These are phyloP conservation scores for Orthonyx spaldingii DNA, from an alignment of 2,113 vertebrate genomes.

Conservation along the genomic window DNA sequence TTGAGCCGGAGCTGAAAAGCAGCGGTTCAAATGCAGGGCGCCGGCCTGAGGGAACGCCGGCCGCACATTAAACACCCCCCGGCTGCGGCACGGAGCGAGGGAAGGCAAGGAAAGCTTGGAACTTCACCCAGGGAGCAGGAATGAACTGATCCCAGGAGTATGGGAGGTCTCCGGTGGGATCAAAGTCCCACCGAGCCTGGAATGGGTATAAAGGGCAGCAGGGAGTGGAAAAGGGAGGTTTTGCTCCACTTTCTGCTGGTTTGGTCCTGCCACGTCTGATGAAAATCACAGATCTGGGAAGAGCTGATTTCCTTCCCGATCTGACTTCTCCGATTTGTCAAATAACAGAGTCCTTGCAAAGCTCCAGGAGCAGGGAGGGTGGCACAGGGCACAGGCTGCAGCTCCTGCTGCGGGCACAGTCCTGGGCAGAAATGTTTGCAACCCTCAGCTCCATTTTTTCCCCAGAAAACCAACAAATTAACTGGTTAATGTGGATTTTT, in stretches of 20 bases:
- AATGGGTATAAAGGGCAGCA: not conserved
- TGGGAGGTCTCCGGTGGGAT: not conserved
- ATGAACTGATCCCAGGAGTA: rapidly evolving
- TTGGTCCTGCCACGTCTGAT: not conserved
- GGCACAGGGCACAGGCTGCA: not conserved
- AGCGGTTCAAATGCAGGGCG: not conserved
- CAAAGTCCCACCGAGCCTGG: not conserved
- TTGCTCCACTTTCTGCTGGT: not conserved
- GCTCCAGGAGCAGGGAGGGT: not conserved
- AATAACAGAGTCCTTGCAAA: not conserved
- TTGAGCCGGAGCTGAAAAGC: not conserved
- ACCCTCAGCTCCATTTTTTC: rapidly evolving
- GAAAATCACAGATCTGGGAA: not conserved
- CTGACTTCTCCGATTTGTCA: not conserved
- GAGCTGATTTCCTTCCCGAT: not conserved
- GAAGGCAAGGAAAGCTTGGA: not conserved
- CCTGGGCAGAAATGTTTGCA: rapidly evolving
- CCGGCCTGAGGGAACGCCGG: not conserved
- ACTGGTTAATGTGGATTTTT: not conserved
- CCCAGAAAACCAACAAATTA: not conserved
- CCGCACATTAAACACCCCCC: not conserved
- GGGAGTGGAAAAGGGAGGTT: not conserved
- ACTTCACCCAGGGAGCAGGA: not conserved
- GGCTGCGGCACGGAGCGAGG: not conserved
- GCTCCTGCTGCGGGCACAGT: not conserved